A percentile compares a stretch with the other conserved stretches of the same genome.
phyloP scores from a whole-genome alignment of 2,113 vertebrate genomes.

The Chunga burmeisteri region DNA sequence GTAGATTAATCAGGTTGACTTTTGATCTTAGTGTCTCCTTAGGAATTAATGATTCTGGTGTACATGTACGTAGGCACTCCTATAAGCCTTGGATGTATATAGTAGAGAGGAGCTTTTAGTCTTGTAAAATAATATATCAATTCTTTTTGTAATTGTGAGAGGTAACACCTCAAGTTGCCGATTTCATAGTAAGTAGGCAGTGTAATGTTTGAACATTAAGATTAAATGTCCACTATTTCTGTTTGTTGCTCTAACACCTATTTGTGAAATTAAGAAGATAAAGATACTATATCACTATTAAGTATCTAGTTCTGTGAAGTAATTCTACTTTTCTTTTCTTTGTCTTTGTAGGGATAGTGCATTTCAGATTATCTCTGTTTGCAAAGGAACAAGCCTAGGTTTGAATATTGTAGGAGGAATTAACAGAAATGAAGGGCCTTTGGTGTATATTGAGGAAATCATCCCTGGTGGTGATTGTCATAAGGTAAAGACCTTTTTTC shows the following conservation, averaged over 20 bases:
- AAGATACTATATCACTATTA: neutral
- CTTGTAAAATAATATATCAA: neutral
- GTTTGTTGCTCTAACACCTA: neutral
- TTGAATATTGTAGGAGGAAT: conserved; percentile 88
- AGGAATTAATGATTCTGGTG: neutral
- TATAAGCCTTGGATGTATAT: neutral
- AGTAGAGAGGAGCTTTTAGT: neutral
- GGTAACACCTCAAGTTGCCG: neutral
- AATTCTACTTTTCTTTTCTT: conserved; percentile 4
- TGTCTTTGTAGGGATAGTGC: conserved; percentile 72
- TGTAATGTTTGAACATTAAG: neutral
- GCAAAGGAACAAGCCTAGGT: conserved; percentile 86
- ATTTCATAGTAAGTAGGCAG: neutral
- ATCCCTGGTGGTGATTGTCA: conserved; percentile 90
- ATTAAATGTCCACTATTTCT: neutral
- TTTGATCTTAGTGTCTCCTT: neutral
- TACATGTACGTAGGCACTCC: neutral
- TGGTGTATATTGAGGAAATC: conserved; percentile 91
- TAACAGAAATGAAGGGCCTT: conserved; percentile 88
- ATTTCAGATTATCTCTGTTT: conserved; percentile 89
- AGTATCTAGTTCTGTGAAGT: neutral
- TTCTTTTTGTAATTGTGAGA: neutral
- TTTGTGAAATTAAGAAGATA: neutral
- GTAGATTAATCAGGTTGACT: neutral
- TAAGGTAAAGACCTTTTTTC: conserved; percentile 76